These are phyloP conservation scores for Salvelinus namaycush DNA, from an alignment of 2,113 vertebrate genomes.

Conservation along the genomic window DNA sequence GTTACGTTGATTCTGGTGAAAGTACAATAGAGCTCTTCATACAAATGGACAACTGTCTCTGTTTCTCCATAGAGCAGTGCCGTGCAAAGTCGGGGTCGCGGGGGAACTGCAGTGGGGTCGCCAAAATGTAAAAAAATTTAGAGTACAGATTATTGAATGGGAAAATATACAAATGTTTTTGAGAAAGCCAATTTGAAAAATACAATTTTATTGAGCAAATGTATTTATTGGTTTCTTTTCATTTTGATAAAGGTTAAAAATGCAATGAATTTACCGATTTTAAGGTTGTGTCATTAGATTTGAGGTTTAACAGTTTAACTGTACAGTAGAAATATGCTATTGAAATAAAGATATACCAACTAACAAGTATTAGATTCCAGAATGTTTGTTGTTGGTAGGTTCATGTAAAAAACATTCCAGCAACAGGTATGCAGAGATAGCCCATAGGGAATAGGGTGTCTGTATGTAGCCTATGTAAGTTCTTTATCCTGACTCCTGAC, in stretches of 20 bases:
- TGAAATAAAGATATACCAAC: not conserved
- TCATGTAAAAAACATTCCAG: not conserved
- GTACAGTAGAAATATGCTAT: not conserved
- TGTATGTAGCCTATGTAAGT: not conserved
- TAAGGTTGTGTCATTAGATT: too few relatives aligned
- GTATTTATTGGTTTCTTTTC: too few relatives aligned
- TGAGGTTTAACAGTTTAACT: not conserved
- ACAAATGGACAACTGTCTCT: not conserved
- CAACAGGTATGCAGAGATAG: not conserved
- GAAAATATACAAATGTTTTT: too few relatives aligned
- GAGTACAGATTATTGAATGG: too few relatives aligned
- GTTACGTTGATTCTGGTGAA: not conserved
- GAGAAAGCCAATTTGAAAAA: too few relatives aligned
- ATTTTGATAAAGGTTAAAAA: too few relatives aligned
- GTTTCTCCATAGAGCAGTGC: not conserved
- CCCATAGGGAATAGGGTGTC: not conserved
- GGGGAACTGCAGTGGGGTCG: too few relatives aligned
- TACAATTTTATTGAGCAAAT: too few relatives aligned
- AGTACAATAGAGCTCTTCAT: constrained; percentile 11
- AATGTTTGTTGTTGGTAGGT: not conserved
- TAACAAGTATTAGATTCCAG: not conserved
- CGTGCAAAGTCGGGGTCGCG: too few relatives aligned
- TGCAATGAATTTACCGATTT: too few relatives aligned
- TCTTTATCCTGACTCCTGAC: not conserved
- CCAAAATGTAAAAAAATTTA: too few relatives aligned